phyloP scores from a whole-genome alignment of 1,140 invertebrate genomes.

The Diplogasteroides magnus region DNA sequence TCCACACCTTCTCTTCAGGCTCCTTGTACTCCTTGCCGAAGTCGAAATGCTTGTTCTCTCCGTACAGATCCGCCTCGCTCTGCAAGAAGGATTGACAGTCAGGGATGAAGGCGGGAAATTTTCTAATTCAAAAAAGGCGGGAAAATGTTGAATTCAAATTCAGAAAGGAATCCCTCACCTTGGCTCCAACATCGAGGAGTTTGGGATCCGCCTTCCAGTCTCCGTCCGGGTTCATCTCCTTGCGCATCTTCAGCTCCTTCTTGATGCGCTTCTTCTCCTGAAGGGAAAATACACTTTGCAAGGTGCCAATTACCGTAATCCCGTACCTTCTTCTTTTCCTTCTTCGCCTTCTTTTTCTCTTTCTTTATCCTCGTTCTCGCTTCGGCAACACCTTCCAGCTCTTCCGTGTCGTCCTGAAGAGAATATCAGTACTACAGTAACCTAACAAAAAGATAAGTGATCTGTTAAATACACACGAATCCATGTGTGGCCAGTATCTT shows the following conservation, averaged over 20 bases:
- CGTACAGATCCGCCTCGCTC: conserved; percentile 44
- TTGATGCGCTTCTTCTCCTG: conserved; percentile 13
- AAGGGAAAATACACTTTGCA: neutral
- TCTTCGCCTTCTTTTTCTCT: conserved; percentile 28
- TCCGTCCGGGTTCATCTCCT: conserved; percentile 25
- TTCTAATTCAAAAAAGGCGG: too few species aligned
- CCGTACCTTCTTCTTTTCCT: conserved; percentile 36
- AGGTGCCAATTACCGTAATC: conserved; percentile 8
- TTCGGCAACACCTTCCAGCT: conserved; percentile 20
- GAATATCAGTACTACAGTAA: too few species aligned
- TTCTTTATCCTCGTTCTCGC: conserved; percentile 40
- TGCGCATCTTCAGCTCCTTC: conserved; percentile 17
- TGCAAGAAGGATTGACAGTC: conserved; percentile 4
- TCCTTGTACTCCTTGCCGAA: conserved; percentile 46
- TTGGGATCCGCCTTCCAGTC: conserved; percentile 35
- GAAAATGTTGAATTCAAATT: too few species aligned
- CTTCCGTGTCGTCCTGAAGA: conserved; percentile 16
- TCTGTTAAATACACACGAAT: too few species aligned
- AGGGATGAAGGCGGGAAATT: neutral
- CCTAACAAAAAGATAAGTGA: too few species aligned
- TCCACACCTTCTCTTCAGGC: conserved; percentile 42
- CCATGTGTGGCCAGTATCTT: too few species aligned
- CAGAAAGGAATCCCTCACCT: too few species aligned
- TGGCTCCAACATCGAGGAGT: conserved; percentile 26
- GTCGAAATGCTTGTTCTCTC: conserved; percentile 48